phyloP scores from a whole-genome alignment of 2,888 invertebrate genomes.

The Philonicus albiceps region DNA sequence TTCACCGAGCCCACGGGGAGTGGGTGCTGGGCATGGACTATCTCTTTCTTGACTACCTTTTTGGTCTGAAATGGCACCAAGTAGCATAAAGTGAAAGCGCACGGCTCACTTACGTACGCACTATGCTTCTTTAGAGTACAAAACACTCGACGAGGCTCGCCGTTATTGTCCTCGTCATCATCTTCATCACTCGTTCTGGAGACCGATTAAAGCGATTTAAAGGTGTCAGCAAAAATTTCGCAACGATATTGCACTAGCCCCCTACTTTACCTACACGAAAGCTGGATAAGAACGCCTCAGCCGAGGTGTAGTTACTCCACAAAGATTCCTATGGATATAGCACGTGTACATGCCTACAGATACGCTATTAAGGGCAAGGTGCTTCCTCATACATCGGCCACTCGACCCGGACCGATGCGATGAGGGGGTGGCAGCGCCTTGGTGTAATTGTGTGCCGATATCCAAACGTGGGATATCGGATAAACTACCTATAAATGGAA shows the following conservation, averaged over 20 bases:
- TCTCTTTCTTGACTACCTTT: background rate
- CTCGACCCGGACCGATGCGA: background rate
- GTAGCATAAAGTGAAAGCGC: slow-evolving; percentile 3
- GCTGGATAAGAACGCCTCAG: background rate
- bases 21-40: background rate
- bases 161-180: slow-evolving; percentile 44
- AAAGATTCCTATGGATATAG: slow-evolving; percentile 5
- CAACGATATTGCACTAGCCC: slow-evolving; percentile 41
- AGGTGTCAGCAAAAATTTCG: slow-evolving; percentile 48
- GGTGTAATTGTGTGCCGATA: slow-evolving; percentile 32
- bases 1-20: background rate
- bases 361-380: slow-evolving; percentile 46
- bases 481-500: slow-evolving; percentile 48
- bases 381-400: slow-evolving; percentile 34
- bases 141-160: slow-evolving; percentile 22
- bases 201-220: slow-evolving; percentile 48
- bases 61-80: background rate
- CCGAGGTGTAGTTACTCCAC: background rate
- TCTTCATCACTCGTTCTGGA: slow-evolving; percentile 44
- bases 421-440: background rate
- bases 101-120: slow-evolving; percentile 27
- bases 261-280: background rate
- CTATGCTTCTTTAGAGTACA: slow-evolving; percentile 30
- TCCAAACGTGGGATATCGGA: slow-evolving; percentile 46
- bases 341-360: slow-evolving; percentile 13